Evolutionary conservation across 2,113 vertebrate species (phyloP), one percentile per base, ranked within the genome.

Genomic region (Pseudopipra pipra): DNA sequence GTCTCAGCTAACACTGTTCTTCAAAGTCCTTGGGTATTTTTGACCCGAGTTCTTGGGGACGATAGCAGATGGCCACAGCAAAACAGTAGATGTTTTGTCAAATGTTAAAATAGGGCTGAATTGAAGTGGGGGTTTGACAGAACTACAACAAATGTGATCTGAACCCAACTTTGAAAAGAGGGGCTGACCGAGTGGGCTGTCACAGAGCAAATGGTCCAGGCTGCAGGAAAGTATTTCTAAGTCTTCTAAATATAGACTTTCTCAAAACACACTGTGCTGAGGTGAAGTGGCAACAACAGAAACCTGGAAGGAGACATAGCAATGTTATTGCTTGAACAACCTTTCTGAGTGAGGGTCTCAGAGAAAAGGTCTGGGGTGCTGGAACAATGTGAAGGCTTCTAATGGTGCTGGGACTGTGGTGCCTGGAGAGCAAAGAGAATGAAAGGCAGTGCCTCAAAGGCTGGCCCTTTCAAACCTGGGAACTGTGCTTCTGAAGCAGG

Each of bases 181-280:
- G 43, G 15, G 7, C 39, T 81, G 33, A 18, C 49, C 43, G 24
- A 39, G 24, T 23, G 62, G 25, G 25, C 30, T 79, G 33, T 58
- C 49, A 61, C 49, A 56, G 19, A 55, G 28, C 0, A 0, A 73
- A n/a, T 37, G 15, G 18, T 55, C 44, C 30, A 4, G 19, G 30
- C 41, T 70, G 15, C 23, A 18, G 21, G 20, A 27, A 80, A 65
- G 27, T 43, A 18, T 70, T 81, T 87, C 37, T 62, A 27, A 30
- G 10, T 43, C 47, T 61, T 33, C 47, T 73, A 23, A 66, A n/a
- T 27, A 8, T 31, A n/a, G 55, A 44, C 27, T 63, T 83, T 70
- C 54, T 84, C 68, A 62, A 31, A 70, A 70, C 41, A 52, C 35
- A 30, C 35, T 59, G 49, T 70, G 56, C 62, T 85, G 65, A 39